phyloP scores from a whole-genome alignment of 2,797 vertebrate species.

The Astyanax mexicanus region DNA sequence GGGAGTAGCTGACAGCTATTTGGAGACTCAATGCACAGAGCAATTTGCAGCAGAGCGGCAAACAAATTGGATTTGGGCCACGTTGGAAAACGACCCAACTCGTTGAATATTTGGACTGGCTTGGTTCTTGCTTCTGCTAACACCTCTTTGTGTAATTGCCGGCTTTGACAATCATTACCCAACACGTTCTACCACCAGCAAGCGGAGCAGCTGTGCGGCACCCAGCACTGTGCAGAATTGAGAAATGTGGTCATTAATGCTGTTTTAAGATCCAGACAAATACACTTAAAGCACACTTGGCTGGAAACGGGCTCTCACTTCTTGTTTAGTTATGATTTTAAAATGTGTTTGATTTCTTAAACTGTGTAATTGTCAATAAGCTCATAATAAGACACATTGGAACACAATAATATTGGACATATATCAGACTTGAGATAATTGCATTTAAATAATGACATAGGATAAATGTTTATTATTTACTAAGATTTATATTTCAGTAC shows the following conservation, averaged over 20 bases:
- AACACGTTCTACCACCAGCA: constrained; percentile 27
- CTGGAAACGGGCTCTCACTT: not conserved
- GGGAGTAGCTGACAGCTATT: constrained; percentile 87
- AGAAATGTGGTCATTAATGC: not conserved
- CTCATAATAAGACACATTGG: too few species aligned
- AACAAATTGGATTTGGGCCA: constrained; percentile 87
- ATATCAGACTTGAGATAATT: too few species aligned
- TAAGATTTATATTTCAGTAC: too few species aligned
- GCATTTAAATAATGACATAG: too few species aligned
- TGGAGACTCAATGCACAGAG: constrained; percentile 86
- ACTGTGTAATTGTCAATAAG: not conserved
- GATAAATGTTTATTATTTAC: too few species aligned
- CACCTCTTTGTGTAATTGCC: constrained; percentile 62
- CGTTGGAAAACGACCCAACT: constrained; percentile 82
- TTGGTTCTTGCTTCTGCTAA: constrained; percentile 64
- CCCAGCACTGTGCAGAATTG: not conserved
- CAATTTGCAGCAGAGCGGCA: constrained; percentile 84
- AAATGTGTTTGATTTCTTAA: not conserved
- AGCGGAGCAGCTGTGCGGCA: constrained; percentile 24
- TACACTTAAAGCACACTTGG: not conserved
- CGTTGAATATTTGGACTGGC: constrained; percentile 78
- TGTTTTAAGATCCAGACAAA: not conserved
- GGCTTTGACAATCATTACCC: constrained; percentile 56
- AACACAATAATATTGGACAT: too few species aligned
- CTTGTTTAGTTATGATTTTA: not conserved